A percentile compares a stretch with the other conserved stretches of the same genome.
Conservation (phyloP, 2,113 vertebrate species). For the Tor tambroides region DNA sequence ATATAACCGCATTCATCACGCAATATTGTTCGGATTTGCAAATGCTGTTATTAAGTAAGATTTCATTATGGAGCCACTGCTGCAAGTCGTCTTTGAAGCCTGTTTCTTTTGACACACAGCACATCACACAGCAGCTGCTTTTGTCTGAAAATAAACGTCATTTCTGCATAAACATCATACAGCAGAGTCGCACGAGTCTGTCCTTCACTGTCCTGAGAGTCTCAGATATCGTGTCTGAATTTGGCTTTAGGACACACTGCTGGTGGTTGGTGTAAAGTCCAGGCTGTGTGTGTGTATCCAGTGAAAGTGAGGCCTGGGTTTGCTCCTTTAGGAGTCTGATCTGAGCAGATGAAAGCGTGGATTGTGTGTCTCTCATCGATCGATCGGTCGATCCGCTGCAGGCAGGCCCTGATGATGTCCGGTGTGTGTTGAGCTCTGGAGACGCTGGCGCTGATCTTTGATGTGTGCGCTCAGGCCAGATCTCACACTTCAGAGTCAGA, state of each 20-base stretch:
- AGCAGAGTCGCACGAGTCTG: background rate
- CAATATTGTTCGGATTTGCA: background rate
- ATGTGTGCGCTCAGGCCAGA: conserved; percentile 24
- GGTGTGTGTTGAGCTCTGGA: conserved; percentile 29
- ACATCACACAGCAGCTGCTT: background rate
- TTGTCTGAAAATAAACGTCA: background rate
- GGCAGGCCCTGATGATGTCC: conserved; percentile 15
- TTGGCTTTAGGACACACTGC: background rate
- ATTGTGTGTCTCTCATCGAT: conserved; percentile 13
- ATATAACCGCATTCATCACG: background rate
- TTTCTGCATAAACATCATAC: background rate
- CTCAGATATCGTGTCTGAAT: background rate
- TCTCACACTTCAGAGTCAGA: conserved; percentile 23
- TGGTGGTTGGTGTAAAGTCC: background rate
- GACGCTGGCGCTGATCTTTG: background rate
- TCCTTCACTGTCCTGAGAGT: background rate
- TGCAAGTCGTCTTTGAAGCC: background rate
- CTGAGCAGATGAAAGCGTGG: background rate
- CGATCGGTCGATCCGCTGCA: background rate
- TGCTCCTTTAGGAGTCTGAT: background rate
- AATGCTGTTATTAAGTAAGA: conserved; percentile 19
- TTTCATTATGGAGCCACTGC: background rate
- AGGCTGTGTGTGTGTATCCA: background rate
- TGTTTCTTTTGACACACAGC: background rate
- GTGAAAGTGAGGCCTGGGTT: background rate